A percentile compares a stretch with the other conserved stretches of the same genome.
Evolutionary conservation across 2,888 invertebrate species (phyloP).

Genomic region (Mactromeris polynyma): DNA sequence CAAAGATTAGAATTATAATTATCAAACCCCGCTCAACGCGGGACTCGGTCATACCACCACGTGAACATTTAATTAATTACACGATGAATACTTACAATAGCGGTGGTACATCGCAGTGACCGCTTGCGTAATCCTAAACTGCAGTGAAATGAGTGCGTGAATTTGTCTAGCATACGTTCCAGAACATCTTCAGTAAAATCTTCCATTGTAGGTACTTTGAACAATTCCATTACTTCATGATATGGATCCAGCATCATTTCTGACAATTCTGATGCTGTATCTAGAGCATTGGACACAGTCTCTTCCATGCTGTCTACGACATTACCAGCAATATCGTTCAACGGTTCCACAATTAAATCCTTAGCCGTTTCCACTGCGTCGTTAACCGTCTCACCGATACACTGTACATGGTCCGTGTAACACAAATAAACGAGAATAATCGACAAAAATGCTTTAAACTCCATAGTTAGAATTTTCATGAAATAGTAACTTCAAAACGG

Average conservation of each 20-base stretch:
- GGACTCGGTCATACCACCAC: too few species aligned
- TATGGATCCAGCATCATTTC: slow-evolving; percentile 59
- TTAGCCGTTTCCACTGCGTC: slow-evolving; percentile 20
- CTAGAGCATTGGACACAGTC: slow-evolving; percentile 3
- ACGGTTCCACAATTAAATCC: slow-evolving; percentile 29
- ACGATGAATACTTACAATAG: slow-evolving; percentile 52
- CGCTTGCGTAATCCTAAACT: slow-evolving; percentile 17
- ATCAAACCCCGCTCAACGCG: too few species aligned
- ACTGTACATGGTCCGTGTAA: not conserved
- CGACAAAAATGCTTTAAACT: not conserved
- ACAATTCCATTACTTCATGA: slow-evolving; percentile 62
- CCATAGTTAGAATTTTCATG: not conserved
- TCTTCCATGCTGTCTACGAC: slow-evolving; percentile 36
- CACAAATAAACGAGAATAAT: not conserved
- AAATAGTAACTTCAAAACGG: not conserved
- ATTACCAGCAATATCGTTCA: slow-evolving; percentile 25
- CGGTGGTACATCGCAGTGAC: slow-evolving; percentile 33
- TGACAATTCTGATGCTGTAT: slow-evolving; percentile 18
- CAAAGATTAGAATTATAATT: too few species aligned
- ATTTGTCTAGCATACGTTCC: slow-evolving; percentile 48
- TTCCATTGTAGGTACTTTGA: slow-evolving; percentile 41
- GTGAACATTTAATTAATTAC: too few species aligned
- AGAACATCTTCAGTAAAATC: slow-evolving; percentile 61
- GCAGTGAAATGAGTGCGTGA: slow-evolving; percentile 52
- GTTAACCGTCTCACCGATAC: not conserved